Percentiles rank a stretch among this genome's conserved stretches.
These are phyloP conservation scores for Corydoras maculifer DNA, from an alignment of 2,113 vertebrate genomes.

Conservation along the genomic window DNA sequence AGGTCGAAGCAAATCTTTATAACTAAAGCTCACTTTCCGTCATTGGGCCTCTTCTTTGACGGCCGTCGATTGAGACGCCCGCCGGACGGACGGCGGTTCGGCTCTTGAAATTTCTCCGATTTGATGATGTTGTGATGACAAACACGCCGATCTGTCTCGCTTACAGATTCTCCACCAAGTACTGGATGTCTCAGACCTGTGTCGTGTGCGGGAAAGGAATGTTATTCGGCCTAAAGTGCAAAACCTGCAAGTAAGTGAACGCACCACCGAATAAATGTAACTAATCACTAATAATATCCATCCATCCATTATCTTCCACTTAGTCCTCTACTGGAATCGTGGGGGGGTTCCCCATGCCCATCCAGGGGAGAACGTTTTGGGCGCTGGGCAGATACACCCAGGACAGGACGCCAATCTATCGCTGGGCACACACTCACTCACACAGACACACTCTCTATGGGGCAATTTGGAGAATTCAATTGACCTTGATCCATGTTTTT, in stretches of 20 bases:
- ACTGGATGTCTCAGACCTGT: slow-evolving; percentile 99
- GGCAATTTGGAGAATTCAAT: too few species aligned
- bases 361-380: too few species aligned
- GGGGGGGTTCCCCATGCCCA: too few species aligned
- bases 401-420: too few species aligned
- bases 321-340: too few species aligned
- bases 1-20: slow-evolving; percentile 41
- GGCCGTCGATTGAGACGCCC: neutral
- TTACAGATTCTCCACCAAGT: slow-evolving; percentile 96
- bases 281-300: too few species aligned
- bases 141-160: slow-evolving; percentile 21
- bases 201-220: slow-evolving; percentile 97
- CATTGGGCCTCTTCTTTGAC: neutral
- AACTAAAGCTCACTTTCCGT: neutral
- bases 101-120: neutral
- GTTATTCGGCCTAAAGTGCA: slow-evolving; percentile 99
- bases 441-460: too few species aligned
- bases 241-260: slow-evolving; percentile 97
- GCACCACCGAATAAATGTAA: too few species aligned
- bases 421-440: too few species aligned
- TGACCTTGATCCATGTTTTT: too few species aligned
- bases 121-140: neutral
- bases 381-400: too few species aligned
- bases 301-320: too few species aligned
- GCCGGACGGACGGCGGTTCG: neutral